Evolutionary conservation across 1,140 invertebrate species (phyloP), one percentile per base, ranked within the genome.

Genomic region (Drosophila miranda): DNA sequence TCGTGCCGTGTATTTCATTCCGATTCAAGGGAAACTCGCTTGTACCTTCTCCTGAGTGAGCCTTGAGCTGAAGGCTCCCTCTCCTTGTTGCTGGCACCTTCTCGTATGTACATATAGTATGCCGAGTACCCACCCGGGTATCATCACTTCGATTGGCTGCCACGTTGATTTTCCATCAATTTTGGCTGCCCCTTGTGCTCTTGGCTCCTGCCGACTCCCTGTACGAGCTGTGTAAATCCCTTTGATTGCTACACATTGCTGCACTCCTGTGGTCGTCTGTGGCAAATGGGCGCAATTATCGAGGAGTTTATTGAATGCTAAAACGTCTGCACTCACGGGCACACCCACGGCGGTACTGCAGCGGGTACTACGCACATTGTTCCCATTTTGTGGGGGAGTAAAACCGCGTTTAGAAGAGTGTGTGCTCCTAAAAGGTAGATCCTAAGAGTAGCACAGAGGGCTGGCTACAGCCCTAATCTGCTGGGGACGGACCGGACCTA

Each of bases 111-210:
- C 16, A 16, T 16, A 19, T 19, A 19, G 19, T 19, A 19, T 19
- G 19, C 19, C 19, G 7, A 7, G 41, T 45, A 38, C 19, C 19
- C 2, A 19, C 19, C 19, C 34, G 72, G 6, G 34, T 73, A 62
- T 66, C 67, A 69, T 66, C 67, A 52, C 46, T 82, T 63, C 68
- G 52, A 77, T 68, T 82, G 78, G 54, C 78, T 81, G 73, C 58
- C 73, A 73, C 61, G 67, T 73, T 69, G 68, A 69, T 60, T 62
- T 68, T 16, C 30, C 57, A 78, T 78, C 69, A 58, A 82, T 74
- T 82, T 58, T 74, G 54, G 55, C 52, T 58, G 70, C 49, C 41
- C 16, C 59, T 38, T 34, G 23, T 4, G 5, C 23, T 26, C 4
- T 26, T 26, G 23, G 3, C 4, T 26, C 23, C 6, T 4, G 23